phyloP scores from a whole-genome alignment of 2,113 vertebrate genomes.

The Uria aalge region DNA sequence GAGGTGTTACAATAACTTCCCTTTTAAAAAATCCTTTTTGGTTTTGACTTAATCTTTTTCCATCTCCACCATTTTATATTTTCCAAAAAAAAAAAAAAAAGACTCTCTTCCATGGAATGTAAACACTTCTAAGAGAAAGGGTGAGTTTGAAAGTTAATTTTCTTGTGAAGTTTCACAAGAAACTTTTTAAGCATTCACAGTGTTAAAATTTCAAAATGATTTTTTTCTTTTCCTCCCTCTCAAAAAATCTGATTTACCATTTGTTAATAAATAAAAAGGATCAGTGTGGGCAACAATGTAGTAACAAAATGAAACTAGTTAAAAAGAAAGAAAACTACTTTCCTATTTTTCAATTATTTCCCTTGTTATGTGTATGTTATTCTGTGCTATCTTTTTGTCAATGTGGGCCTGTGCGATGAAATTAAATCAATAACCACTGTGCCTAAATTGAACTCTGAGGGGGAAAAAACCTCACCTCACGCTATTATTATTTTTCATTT shows the following conservation, averaged over 20 bases:
- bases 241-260: neutral
- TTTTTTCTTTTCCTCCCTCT: neutral
- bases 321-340: neutral
- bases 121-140: neutral
- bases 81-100: neutral
- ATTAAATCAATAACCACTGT: constrained; percentile 5
- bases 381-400: neutral
- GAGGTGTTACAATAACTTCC: neutral
- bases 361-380: neutral
- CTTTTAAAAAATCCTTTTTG: neutral
- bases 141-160: neutral
- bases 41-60: neutral
- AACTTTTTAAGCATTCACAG: neutral
- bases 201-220: neutral
- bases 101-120: neutral
- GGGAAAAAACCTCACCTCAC: neutral
- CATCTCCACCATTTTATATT: neutral
- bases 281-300: neutral
- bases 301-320: neutral
- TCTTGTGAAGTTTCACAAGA: neutral
- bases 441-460: neutral
- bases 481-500: neutral
- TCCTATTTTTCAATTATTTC: neutral
- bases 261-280: neutral
- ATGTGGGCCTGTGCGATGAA: neutral